These are phyloP conservation scores for Oscheius sp. DNA, from an alignment of 2,888 invertebrate species.

Conservation along the genomic window DNA sequence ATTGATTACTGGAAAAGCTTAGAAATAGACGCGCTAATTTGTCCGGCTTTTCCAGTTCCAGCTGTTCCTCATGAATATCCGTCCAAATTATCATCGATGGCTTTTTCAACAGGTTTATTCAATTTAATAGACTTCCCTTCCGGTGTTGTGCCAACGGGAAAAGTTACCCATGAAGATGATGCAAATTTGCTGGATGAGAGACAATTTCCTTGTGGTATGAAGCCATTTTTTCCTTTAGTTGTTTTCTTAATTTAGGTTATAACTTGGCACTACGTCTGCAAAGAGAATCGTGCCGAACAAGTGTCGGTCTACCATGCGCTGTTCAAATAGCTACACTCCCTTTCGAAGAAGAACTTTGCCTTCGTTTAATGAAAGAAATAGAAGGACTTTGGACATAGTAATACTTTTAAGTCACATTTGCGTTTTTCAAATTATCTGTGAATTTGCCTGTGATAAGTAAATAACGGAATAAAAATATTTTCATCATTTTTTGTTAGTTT, in stretches of 20 bases:
- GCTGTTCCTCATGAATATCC: conserved; percentile 63
- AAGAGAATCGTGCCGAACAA: conserved; percentile 48
- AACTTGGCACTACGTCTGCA: conserved; percentile 55
- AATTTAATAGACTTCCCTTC: conserved; percentile 71
- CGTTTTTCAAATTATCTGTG: too few species aligned
- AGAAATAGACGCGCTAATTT: conserved; percentile 70
- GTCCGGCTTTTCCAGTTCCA: conserved; percentile 69
- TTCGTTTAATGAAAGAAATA: conserved; percentile 55
- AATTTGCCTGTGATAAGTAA: conserved; percentile 1
- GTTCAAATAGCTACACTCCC: conserved; percentile 62
- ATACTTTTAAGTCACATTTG: background rate
- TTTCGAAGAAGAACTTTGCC: conserved; percentile 61
- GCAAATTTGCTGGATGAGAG: conserved; percentile 52
- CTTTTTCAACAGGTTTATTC: conserved; percentile 69
- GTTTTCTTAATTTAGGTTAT: conserved; percentile 41
- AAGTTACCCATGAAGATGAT: conserved; percentile 61
- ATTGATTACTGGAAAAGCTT: conserved; percentile 54
- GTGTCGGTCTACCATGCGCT: conserved; percentile 57
- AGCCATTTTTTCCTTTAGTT: too few species aligned
- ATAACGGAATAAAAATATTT: background rate
- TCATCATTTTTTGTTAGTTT: background rate
- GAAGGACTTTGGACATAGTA: conserved; percentile 37
- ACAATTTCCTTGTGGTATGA: conserved; percentile 52
- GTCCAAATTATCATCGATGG: conserved; percentile 54
- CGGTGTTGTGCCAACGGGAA: conserved; percentile 71